Base-by-base conservation (phyloP, 2,888 invertebrate species). In the Chouioia cunea region DNA sequence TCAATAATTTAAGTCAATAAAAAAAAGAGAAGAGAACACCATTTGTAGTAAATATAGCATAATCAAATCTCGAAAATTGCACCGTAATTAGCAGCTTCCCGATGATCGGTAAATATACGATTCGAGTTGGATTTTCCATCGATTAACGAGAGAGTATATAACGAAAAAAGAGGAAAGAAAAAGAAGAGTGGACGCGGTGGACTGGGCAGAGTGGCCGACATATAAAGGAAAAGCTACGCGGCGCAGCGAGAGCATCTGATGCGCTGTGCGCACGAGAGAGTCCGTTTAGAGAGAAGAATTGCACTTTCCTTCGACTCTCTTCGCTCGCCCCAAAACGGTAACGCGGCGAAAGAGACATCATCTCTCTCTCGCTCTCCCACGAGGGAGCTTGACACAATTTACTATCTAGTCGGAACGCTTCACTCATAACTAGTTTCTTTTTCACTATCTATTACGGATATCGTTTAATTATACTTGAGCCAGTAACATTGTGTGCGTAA, bases 251-350 rank as follows among this genome's bases (percentile, higher is more conserved):
- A 59, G 66, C 63, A 65, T 48, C 48, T 15, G 50, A 50, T 50
- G 23, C 56, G 27, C 15, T n/a, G 54, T 20, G 53, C 15, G n/a
- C 6, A 12, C 2, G 43, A 54, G 53, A 70, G 64, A 65, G 12
- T 10, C 46, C 53, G 43, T 48, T 56, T 27, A 46, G 44, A 44
- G 53, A 70, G 70, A 70, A 73, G 73, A 73, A 77, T 76, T 71
- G 76, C 77, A 79, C 77, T 80, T 79, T 80, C 79, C 76, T 79
- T 77, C 70, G 66, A 71, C 67, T 71, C 69, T 74, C 74, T 74
- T 76, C 75, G 75, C 20, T 44, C 57, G 44, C 27, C 44, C 36
- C 56, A 36, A 59, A 66, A 66, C 58, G 58, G 58, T 58, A 66
- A 44, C 44, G 67, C 58, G 56, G 48, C 2, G 68, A 59, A 56